A percentile compares a stretch with the other conserved stretches of the same genome.
phyloP scores from a whole-genome alignment of 1,140 invertebrate species.

The Calephelis virginiensis region DNA sequence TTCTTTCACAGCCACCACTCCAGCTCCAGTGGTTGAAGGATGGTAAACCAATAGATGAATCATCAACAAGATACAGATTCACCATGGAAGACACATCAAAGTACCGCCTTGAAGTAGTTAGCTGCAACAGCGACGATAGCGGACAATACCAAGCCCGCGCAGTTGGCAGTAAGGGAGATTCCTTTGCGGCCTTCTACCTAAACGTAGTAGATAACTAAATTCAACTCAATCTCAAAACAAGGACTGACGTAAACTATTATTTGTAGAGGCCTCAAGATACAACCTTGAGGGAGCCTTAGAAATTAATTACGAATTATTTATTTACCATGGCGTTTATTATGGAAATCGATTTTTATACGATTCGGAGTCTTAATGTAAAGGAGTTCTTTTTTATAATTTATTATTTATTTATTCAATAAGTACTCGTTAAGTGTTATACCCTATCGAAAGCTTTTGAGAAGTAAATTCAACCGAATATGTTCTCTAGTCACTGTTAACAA shows the following conservation, averaged over 20 bases:
- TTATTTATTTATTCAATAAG: slow-evolving; percentile 72
- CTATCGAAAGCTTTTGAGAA: slow-evolving; percentile 69
- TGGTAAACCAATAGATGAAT: slow-evolving; percentile 89
- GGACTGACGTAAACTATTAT: slow-evolving; percentile 44
- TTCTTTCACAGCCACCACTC: slow-evolving; percentile 70
- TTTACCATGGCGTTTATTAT: slow-evolving; percentile 46
- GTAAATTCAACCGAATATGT: slow-evolving; percentile 50
- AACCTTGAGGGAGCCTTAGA: slow-evolving; percentile 45
- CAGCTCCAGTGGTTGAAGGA: slow-evolving; percentile 93
- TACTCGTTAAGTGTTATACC: slow-evolving; percentile 72
- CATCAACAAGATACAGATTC: slow-evolving; percentile 88
- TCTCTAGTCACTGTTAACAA: slow-evolving; percentile 69
- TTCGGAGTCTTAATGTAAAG: slow-evolving; percentile 70
- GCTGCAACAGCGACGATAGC: slow-evolving; percentile 87
- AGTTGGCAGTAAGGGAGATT: slow-evolving; percentile 90
- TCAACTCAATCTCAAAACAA: slow-evolving; percentile 26
- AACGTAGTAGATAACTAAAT: slow-evolving; percentile 83
- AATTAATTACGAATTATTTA: slow-evolving; percentile 31
- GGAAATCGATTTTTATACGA: slow-evolving; percentile 67
- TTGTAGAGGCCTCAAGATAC: slow-evolving; percentile 37
- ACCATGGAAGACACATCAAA: slow-evolving; percentile 88
- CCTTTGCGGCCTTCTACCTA: slow-evolving; percentile 89
- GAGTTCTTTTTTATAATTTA: slow-evolving; percentile 62
- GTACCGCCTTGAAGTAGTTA: slow-evolving; percentile 87
- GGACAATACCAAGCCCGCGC: slow-evolving; percentile 94